Evolutionary conservation across 1,140 invertebrate species (phyloP).

Genomic region (Pachypsylla venusta): DNA sequence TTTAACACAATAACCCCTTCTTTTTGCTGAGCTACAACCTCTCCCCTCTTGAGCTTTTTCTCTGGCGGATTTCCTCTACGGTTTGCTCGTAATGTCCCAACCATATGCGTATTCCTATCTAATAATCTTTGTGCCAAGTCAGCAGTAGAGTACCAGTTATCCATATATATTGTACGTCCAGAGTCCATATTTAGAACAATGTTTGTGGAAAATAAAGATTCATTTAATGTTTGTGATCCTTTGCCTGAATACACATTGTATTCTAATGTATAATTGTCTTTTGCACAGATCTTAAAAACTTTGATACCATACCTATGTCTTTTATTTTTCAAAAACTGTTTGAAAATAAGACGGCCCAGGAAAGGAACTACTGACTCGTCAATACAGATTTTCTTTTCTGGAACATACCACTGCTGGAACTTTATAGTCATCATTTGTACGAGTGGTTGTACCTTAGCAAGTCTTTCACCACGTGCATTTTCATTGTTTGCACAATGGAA

Average conservation of each 20-base stretch:
- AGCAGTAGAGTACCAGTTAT: constrained; percentile 10
- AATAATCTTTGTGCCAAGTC: background rate
- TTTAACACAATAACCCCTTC: constrained; percentile 26
- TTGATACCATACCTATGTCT: constrained; percentile 27
- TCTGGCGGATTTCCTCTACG: background rate
- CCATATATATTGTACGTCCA: constrained; percentile 5
- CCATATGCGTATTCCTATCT: constrained; percentile 8
- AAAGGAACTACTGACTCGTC: constrained; percentile 29
- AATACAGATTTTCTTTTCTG: constrained; percentile 23
- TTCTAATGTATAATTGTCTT: constrained; percentile 25
- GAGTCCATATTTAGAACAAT: background rate
- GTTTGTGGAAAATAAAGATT: background rate
- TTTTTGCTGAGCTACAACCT: constrained; percentile 8
- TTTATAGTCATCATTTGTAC: constrained; percentile 18
- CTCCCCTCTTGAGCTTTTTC: constrained; percentile 6
- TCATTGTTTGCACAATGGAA: constrained; percentile 24
- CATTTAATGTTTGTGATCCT: constrained; percentile 1
- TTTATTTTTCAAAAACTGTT: constrained; percentile 27
- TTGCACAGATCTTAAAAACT: constrained; percentile 27
- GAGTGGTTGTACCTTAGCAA: constrained; percentile 22
- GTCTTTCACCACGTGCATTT: constrained; percentile 16
- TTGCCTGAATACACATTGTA: constrained; percentile 27
- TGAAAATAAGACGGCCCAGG: constrained; percentile 24
- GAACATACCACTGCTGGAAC: constrained; percentile 21
- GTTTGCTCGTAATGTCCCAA: constrained; percentile 6